Base-by-base conservation (phyloP, 2,888 invertebrate species). In the Epinotia demarniana region DNA sequence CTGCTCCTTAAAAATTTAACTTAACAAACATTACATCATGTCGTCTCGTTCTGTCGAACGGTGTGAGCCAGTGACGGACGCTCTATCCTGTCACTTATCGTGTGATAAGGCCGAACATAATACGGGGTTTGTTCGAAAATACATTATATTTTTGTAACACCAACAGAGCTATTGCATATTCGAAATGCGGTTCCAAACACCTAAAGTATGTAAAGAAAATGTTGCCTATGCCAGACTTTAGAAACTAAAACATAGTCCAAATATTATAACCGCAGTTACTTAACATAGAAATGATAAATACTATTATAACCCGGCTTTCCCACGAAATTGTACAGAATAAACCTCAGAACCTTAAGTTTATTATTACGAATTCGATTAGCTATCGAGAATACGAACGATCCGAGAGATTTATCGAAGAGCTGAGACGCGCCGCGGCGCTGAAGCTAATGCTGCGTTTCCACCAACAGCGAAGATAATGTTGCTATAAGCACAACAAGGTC, bases 331-430 rank as follows among this genome's bases (percentile, higher is more conserved):
- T 76, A 74, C 77, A 58, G 73, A 55, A 57, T 60, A 70, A 73
- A 75, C 77, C 72, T 78, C 67, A 62, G 39, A 72, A 72, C 72
- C 76, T 79, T 71, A 58, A 82, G 84, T 84, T 85, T 83, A 83
- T 85, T 85, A 86, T 84, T 85, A 83, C 80, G 78, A 80, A 78
- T 85, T 79, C 83, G 84, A 87, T 87, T 87, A 86, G 85, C 84
- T 85, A 87, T 88, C 86, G 81, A 72, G 75, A 78, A 77, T 79
- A 81, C 80, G 85, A 83, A 83, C 86, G 87, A 87, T 86, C 84
- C 83, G 78, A 81, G 67, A 81, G 81, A 87, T 88, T 87, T 88
- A 88, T 87, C 83, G 83, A 79, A 83, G 83, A 83, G 81, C 80
- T 79, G 80, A 81, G 69, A 77, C 72, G 77, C 72, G 60, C 79